A percentile compares a stretch with the other conserved stretches of the same genome.
Conservation (phyloP, 2,113 vertebrate genomes). For the Turdus rufiventris region DNA sequence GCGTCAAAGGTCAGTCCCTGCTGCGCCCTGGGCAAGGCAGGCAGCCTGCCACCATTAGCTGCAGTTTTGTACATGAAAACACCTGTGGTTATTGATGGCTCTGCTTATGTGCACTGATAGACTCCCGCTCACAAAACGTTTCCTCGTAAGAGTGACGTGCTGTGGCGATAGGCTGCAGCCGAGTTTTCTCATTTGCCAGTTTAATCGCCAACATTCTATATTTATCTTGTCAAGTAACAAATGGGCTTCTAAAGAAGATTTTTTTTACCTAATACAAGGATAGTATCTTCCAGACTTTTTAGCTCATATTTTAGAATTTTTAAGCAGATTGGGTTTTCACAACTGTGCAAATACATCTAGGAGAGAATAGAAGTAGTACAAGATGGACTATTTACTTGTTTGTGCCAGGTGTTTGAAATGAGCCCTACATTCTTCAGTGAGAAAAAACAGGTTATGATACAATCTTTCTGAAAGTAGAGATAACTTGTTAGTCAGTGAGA, state of each 20-base stretch:
- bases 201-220: neutral
- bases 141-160: rapidly evolving
- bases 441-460: neutral
- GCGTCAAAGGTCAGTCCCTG: constrained; percentile 87
- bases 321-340: neutral
- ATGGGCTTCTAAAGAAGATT: neutral
- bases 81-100: neutral
- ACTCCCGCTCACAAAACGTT: neutral
- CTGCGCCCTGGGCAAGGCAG: too few relatives aligned
- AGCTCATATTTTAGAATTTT: neutral
- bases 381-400: neutral
- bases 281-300: neutral
- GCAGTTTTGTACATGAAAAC: neutral
- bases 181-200: neutral
- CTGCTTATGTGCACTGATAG: rapidly evolving
- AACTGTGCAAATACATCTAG: neutral
- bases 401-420: neutral
- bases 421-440: neutral
- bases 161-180: neutral
- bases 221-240: neutral
- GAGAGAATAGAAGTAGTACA: neutral
- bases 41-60: neutral
- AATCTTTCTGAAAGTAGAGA: neutral
- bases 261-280: neutral
- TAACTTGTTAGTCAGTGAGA: neutral